phyloP scores from a whole-genome alignment of 1,140 invertebrate species.

The Thereuonema tuberculata region DNA sequence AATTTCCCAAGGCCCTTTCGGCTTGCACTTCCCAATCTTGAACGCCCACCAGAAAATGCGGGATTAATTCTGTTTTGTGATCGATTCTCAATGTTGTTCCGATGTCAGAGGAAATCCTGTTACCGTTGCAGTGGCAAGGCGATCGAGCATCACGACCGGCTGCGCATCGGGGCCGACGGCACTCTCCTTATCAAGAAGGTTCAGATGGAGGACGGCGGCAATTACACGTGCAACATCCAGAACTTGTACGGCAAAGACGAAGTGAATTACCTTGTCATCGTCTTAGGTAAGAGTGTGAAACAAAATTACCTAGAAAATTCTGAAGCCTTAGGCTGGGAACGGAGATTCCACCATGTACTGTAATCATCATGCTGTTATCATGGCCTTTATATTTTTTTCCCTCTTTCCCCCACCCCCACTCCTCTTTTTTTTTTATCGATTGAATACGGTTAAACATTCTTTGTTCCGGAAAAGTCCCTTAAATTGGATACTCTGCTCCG shows the following conservation, averaged over 20 bases:
- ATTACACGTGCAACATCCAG: constrained; percentile 1
- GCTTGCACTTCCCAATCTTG: no score
- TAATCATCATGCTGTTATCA: not conserved
- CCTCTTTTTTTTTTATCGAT: no score
- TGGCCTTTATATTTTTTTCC: no score
- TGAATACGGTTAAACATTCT: no score
- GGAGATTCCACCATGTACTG: not conserved
- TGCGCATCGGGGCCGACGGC: not conserved
- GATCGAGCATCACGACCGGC: not conserved
- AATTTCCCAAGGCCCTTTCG: no score
- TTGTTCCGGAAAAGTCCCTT: no score
- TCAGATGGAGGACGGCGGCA: constrained; percentile 4
- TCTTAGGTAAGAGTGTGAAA: constrained; percentile 9
- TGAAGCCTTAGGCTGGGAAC: not conserved
- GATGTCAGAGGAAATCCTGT: no score
- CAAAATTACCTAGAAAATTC: not conserved
- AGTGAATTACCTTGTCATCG: constrained; percentile 6
- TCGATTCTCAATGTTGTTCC: no score
- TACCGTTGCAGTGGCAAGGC: constrained; percentile 2
- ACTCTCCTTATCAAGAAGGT: not conserved
- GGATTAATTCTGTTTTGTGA: no score
- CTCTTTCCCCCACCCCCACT: no score
- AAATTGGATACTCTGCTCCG: no score
- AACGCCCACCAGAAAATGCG: no score
- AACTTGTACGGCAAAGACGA: constrained; percentile 8